Conservation (phyloP, 2,113 vertebrate genomes). For the Ifrita kowaldi region DNA sequence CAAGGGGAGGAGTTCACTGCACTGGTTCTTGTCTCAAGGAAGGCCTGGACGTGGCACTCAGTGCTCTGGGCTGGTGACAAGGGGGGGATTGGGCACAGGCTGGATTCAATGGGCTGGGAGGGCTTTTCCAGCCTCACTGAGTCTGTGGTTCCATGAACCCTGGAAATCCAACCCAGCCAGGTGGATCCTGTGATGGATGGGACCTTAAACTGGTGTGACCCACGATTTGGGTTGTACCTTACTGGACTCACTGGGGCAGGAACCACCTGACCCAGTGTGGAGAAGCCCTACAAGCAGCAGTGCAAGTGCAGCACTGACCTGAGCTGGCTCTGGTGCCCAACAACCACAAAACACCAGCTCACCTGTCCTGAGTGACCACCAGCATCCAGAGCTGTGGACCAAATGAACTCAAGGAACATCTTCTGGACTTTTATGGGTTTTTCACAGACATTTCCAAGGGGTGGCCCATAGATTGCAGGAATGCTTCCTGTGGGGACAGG, state of each 20-base stretch:
- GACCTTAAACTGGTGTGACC: background rate
- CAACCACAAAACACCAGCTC: background rate
- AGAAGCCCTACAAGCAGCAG: background rate
- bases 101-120: background rate
- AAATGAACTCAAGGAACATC: background rate
- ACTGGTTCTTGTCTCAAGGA: background rate
- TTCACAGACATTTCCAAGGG: too few species aligned
- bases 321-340: background rate
- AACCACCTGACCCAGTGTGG: background rate
- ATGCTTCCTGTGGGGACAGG: background rate
- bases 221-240: rapidly evolving
- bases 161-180: background rate
- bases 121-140: background rate
- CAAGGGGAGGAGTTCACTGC: background rate
- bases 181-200: background rate
- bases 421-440: background rate
- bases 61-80: background rate
- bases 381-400: background rate
- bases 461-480: background rate
- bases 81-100: background rate
- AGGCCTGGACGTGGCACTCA: background rate
- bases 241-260: background rate
- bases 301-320: background rate
- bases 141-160: background rate
- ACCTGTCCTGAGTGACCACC: background rate